These are phyloP conservation scores for Eurypyga helias DNA, from an alignment of 2,113 vertebrate species.

Conservation along the genomic window DNA sequence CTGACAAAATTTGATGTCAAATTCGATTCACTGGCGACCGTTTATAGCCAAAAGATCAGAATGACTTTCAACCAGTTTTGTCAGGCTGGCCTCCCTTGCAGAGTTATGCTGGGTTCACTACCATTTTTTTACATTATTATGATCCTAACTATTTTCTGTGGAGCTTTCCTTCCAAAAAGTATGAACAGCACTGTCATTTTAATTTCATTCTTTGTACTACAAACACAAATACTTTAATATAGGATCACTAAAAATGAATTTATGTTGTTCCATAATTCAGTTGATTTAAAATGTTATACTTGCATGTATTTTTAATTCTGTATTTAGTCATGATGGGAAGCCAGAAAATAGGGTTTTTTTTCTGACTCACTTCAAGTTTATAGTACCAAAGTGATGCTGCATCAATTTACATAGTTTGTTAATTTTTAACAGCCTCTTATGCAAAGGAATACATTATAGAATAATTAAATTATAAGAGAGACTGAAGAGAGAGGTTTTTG, in stretches of 20 bases:
- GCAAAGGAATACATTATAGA: neutral
- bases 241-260: neutral
- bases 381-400: neutral
- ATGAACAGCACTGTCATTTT: neutral
- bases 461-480: neutral
- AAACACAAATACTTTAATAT: neutral
- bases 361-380: neutral
- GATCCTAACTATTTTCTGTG: neutral
- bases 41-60: conserved; percentile 36
- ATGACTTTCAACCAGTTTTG: conserved; percentile 36
- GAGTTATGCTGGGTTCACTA: neutral
- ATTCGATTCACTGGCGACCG: neutral
- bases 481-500: neutral
- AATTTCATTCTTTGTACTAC: neutral
- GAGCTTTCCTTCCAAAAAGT: neutral
- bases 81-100: neutral
- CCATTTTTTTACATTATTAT: neutral
- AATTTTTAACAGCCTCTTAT: neutral
- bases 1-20: conserved; percentile 30
- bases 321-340: neutral
- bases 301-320: neutral
- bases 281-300: neutral
- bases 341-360: neutral
- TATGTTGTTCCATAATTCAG: neutral
- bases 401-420: neutral